These are phyloP conservation scores for Mactromeris polynyma DNA, from an alignment of 2,888 invertebrate species.

Conservation along the genomic window DNA sequence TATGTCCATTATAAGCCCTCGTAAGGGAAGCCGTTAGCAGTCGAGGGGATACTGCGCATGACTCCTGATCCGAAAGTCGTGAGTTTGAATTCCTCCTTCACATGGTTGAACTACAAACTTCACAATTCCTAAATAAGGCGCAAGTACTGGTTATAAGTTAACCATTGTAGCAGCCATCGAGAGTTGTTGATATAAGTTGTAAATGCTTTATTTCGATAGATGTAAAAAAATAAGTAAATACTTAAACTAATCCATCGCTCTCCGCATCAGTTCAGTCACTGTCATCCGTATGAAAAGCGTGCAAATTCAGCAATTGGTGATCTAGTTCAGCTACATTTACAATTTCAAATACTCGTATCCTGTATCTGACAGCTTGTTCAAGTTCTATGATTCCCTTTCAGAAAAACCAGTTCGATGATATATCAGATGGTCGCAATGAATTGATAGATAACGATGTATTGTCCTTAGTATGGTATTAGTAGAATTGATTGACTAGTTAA, in stretches of 20 bases:
- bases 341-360: conserved; percentile 14
- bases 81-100: too few relatives aligned
- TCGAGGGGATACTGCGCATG: too few relatives aligned
- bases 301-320: background rate
- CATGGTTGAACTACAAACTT: too few relatives aligned
- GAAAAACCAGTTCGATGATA: conserved; percentile 7
- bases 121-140: too few relatives aligned
- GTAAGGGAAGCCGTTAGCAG: too few relatives aligned
- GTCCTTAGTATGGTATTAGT: conserved; percentile 33
- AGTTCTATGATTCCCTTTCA: conserved; percentile 20
- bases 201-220: too few relatives aligned
- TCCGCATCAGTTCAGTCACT: background rate
- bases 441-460: conserved; percentile 38
- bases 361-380: conserved; percentile 39
- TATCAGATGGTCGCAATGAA: conserved; percentile 23
- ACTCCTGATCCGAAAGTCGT: too few relatives aligned
- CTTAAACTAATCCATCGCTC: background rate
- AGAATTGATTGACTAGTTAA: conserved; percentile 26
- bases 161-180: too few relatives aligned
- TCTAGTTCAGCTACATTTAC: conserved; percentile 12
- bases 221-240: too few relatives aligned
- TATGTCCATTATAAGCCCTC: background rate
- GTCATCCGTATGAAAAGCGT: background rate
- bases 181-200: too few relatives aligned
- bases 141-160: too few relatives aligned